Evolutionary conservation across 2,888 invertebrate genomes (phyloP).

Genomic region (Eulithis testata): DNA sequence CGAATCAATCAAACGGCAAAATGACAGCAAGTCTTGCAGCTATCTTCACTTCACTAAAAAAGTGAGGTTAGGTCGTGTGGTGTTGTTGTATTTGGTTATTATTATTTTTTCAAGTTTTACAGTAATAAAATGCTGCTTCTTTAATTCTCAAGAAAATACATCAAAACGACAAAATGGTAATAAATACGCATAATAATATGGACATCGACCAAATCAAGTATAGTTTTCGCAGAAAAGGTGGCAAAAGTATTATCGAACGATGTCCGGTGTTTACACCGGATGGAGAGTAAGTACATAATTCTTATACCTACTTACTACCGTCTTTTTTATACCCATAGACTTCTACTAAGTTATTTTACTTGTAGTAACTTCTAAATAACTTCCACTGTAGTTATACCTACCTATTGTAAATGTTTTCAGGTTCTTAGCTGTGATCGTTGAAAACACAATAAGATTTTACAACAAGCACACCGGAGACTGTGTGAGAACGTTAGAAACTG

Average conservation of each 20-base stretch:
- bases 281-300: slow-evolving; percentile 64
- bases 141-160: neutral
- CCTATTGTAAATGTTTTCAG: slow-evolving; percentile 55
- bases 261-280: slow-evolving; percentile 77
- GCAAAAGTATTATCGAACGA: slow-evolving; percentile 76
- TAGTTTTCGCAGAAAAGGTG: slow-evolving; percentile 73
- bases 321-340: no score
- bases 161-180: slow-evolving; percentile 61
- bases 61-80: slow-evolving; percentile 62
- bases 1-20: no score
- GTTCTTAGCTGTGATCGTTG: slow-evolving; percentile 72
- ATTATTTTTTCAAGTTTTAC: slow-evolving; percentile 10
- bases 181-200: slow-evolving; percentile 48
- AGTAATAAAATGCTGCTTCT: slow-evolving; percentile 30
- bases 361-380: no score
- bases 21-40: no score
- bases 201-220: slow-evolving; percentile 55
- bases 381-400: neutral
- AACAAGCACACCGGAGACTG: slow-evolving; percentile 76
- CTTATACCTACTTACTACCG: no score
- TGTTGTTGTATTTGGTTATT: slow-evolving; percentile 21
- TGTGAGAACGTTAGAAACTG: slow-evolving; percentile 71
- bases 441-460: slow-evolving; percentile 74
- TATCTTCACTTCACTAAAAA: neutral
- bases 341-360: no score